Percentiles rank a stretch among this genome's conserved stretches.
Conservation (phyloP, 1,140 invertebrate species). For the Elysia chlorotica region DNA sequence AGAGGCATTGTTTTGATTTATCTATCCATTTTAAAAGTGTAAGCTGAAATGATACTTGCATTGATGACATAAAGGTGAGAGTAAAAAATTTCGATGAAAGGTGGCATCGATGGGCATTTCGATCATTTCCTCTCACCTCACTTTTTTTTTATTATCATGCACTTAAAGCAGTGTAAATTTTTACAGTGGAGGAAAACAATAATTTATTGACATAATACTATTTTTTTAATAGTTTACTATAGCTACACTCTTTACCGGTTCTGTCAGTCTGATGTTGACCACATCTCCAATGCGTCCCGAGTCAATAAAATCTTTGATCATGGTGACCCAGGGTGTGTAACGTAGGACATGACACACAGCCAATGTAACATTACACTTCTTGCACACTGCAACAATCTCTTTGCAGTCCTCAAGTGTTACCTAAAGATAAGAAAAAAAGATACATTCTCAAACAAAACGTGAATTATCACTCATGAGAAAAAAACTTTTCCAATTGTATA, state of each 20-base stretch:
- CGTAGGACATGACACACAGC: slow-evolving; percentile 65
- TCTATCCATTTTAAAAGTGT: neutral
- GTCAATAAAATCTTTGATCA: slow-evolving; percentile 62
- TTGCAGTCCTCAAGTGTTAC: slow-evolving; percentile 61
- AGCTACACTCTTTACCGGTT: slow-evolving; percentile 55
- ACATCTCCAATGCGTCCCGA: slow-evolving; percentile 62
- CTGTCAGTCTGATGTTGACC: slow-evolving; percentile 64
- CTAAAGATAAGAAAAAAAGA: no score
- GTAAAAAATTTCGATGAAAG: neutral
- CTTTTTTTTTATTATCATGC: neutral
- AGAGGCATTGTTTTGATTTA: neutral
- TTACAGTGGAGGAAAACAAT: neutral
- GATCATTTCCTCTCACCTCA: no score
- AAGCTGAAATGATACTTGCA: neutral
- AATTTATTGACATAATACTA: neutral
- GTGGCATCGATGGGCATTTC: no score
- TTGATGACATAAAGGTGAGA: neutral
- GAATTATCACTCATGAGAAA: no score
- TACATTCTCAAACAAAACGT: no score
- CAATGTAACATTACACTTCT: slow-evolving; percentile 56
- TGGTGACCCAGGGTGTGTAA: slow-evolving; percentile 57
- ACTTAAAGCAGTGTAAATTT: neutral
- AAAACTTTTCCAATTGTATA: no score
- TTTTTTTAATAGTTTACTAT: neutral
- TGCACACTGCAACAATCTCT: slow-evolving; percentile 58